Base-by-base conservation (phyloP, 2,113 vertebrate species). In the Nibea coibor region DNA sequence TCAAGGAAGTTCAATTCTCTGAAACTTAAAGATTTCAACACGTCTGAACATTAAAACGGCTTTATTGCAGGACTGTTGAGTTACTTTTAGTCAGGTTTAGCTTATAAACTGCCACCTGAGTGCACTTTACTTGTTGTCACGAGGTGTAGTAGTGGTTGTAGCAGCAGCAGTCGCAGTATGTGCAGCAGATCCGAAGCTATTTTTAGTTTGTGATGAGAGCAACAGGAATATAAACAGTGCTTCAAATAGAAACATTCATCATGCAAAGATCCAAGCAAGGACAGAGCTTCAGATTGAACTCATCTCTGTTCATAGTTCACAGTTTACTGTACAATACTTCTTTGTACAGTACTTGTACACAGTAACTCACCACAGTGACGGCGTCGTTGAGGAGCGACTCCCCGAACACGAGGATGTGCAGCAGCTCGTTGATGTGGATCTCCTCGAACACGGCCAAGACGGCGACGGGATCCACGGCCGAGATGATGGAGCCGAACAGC, bases 311-410 rank as follows among this genome's bases (percentile, higher is more conserved):
- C 35, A 39, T 8, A n/a, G n/a, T n/a, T n/a, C n/a, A 31, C 31
- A 31, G 35, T 39, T 39, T 43, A 43, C 43, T 43, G 43, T 43
- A 43, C 35, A 39, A 39, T 39, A 39, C 35, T 39, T 39, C 35
- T 39, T 2, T 5, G 5, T 31, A 31, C 31, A 31, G 31, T 31
- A 31, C 31, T 31, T 31, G 31, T 31, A 31, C 5, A 31, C 31
- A 31, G 31, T 51, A 14, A 71, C 97, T 96, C 87, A 97, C 97
- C 75, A 99, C 97, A 0, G 98, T 99, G 93, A 99, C 98, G 0
- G 98, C 98, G 2, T 99, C 98, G 0, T 99, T 99, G 58, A 99
- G 97, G 81, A 99, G 95, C 7, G 98, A 99, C 90, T 99, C 98
- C 42, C 98, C 98, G 0, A 99, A 99, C 87, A 99, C 98, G 7